Evolutionary conservation across 37 sponge, comb jelly and placozoan species (phyloP), one percentile per base, ranked within the genome.

Genomic region (Spongia lamella): DNA sequence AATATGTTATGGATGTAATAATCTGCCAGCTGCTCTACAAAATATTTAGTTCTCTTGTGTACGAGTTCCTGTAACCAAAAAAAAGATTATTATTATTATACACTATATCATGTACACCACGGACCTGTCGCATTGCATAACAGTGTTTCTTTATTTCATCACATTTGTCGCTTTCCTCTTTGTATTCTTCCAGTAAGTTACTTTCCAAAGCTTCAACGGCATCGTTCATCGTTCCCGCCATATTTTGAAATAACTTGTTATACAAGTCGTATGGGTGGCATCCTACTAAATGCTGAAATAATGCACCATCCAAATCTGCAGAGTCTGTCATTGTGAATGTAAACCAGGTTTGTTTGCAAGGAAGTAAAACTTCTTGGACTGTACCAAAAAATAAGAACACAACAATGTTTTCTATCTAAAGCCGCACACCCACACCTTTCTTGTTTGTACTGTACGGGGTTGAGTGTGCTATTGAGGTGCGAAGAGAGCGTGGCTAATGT

Each of bases 1-100:
- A 79, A 79, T 17, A 86, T 32, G 60, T 86, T 86, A 22, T 53
- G 63, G 7, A 17, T 31, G 36, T 59, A 86, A 66, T 73, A 79
- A 30, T 38, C 35, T 0, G 60, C 49, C 36, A 86, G 73, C 30
- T 56, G 37, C 0, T 38, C 36, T 29, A 65, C 72, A 43, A 13
- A 43, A 43, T 43, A 9, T 43, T 9, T 43, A 43, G 7, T 13
- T 43, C 9, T 43, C 47, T 43, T 43, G 47, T 43, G 47, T 43
- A 43, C 47, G 7, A 43, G 9, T 43, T 43, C 47, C 47, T 43
- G 47, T 9, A 9, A 13, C 7, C 47, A 43, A n/a, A n/a, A n/a
- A n/a, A n/a, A n/a, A n/a, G n/a, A n/a, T n/a, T 43, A 43, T 43
- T 9, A 43, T 43, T 43, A 9, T 13, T 13, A 9, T 43, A 13